phyloP scores from a whole-genome alignment of 2,113 vertebrate species.

The Pachycephala philippinensis region DNA sequence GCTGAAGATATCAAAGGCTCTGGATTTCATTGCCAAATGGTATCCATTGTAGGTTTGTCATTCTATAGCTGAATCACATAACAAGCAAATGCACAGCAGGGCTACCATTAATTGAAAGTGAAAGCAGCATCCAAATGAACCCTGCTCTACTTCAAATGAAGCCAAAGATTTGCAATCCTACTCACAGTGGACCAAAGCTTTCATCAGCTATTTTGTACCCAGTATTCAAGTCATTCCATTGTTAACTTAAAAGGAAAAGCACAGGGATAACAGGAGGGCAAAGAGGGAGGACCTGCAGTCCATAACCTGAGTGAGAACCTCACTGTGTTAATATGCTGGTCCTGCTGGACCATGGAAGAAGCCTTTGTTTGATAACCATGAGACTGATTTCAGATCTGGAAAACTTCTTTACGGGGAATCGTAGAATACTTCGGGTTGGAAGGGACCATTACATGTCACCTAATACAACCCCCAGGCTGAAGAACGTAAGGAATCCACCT shows the following conservation, averaged over 20 bases:
- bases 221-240: not conserved
- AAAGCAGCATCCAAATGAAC: not conserved
- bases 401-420: not conserved
- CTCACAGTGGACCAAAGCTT: not conserved
- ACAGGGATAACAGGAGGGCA: not conserved
- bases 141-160: not conserved
- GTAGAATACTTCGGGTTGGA: not conserved
- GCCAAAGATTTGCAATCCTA: not conserved
- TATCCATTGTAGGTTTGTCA: not conserved
- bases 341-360: not conserved
- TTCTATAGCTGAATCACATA: not conserved
- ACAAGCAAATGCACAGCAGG: not conserved
- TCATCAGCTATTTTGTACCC: not conserved
- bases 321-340: not conserved
- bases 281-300: not conserved
- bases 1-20: not conserved
- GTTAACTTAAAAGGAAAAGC: not conserved
- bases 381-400: not conserved
- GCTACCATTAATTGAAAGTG: not conserved
- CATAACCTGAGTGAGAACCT: accelerated
- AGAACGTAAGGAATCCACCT: not conserved
- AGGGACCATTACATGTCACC: not conserved
- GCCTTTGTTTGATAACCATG: not conserved
- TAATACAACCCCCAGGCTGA: not conserved
- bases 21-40: not conserved